These are phyloP conservation scores for Pyrgilauda ruficollis DNA, from an alignment of 2,113 vertebrate species.

Conservation along the genomic window DNA sequence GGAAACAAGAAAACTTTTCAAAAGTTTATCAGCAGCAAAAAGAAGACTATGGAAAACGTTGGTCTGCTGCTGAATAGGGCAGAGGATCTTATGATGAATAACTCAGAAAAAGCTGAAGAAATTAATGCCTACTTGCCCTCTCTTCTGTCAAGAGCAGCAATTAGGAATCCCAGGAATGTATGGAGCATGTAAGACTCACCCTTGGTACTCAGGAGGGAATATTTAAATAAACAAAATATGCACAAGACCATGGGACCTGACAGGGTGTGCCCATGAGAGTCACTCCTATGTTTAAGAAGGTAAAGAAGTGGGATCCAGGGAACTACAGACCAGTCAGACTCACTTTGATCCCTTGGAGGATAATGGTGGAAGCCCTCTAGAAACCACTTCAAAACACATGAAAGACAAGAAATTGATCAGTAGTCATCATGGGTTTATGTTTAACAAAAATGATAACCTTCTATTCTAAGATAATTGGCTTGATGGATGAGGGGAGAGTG, in stretches of 20 bases:
- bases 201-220: neutral
- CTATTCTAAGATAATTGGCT: neutral
- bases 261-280: neutral
- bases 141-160: neutral
- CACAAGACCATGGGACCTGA: neutral
- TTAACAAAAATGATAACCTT: neutral
- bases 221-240: neutral
- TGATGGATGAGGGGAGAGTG: neutral
- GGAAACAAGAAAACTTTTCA: neutral
- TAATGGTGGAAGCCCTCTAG: neutral
- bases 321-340: neutral
- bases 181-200: neutral
- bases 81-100: neutral
- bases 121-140: neutral
- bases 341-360: neutral
- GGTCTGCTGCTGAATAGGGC: neutral
- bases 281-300: neutral
- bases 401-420: neutral
- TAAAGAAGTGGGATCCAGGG: neutral
- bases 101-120: neutral
- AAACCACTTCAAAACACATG: neutral
- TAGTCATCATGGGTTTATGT: neutral
- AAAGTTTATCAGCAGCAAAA: neutral
- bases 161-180: neutral
- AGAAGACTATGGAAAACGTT: neutral